Conservation (phyloP, 1,140 invertebrate species). For the Dolichoris vasculosae region DNA sequence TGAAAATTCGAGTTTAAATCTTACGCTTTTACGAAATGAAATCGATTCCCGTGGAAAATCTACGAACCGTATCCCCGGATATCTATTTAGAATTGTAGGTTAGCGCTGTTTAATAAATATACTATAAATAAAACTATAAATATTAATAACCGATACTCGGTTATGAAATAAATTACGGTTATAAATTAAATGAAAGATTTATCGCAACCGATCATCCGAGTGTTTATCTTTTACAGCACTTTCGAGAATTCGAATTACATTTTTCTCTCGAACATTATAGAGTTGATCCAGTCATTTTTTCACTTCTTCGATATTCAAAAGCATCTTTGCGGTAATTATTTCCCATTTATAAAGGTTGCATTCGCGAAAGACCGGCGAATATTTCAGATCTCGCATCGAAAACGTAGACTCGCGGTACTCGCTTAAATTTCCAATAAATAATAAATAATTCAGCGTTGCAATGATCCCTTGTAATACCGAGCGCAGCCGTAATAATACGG, state of each 20-base stretch:
- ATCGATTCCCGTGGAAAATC: not conserved
- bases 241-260: not conserved
- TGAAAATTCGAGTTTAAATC: not conserved
- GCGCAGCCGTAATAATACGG: not conserved
- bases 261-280: not conserved
- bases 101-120: not conserved
- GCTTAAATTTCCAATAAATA: slow-evolving; percentile 9
- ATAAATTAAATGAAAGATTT: not conserved
- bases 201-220: not conserved
- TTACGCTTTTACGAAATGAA: not conserved
- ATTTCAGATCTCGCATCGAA: not conserved
- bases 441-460: not conserved
- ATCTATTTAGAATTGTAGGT: not conserved
- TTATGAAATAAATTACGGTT: not conserved
- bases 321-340: not conserved
- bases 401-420: too few relatives aligned
- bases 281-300: not conserved
- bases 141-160: slow-evolving; percentile 7
- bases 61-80: not conserved
- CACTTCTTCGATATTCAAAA: not conserved
- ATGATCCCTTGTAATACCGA: not conserved
- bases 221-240: slow-evolving; percentile 5
- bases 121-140: not conserved
- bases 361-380: not conserved
- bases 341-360: not conserved